phyloP scores from a whole-genome alignment of 2,113 vertebrate genomes.

The Cinclus cinclus region DNA sequence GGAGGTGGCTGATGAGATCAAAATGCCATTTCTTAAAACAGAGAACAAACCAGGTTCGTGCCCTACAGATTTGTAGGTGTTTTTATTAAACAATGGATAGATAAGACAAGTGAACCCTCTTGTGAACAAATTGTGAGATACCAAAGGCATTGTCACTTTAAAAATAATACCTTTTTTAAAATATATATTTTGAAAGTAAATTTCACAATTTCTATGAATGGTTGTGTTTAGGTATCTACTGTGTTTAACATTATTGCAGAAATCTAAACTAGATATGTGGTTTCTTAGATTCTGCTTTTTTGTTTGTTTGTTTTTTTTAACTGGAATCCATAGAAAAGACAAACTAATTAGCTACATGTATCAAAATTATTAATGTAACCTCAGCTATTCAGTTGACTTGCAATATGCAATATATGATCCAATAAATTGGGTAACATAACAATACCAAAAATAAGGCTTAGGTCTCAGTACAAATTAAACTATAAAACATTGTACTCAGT shows the following conservation, averaged over 20 bases:
- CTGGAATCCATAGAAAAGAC: slow-evolving; percentile 38
- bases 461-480: slow-evolving; percentile 66
- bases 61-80: not conserved
- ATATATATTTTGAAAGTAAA: not conserved
- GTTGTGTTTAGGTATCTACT: not conserved
- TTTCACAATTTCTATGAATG: not conserved
- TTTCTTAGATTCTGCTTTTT: not conserved
- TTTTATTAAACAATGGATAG: not conserved
- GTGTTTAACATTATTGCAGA: not conserved
- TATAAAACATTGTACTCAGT: slow-evolving; percentile 53
- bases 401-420: slow-evolving; percentile 57
- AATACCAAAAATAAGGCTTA: slow-evolving; percentile 51
- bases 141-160: not conserved
- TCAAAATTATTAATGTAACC: slow-evolving; percentile 70
- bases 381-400: slow-evolving; percentile 50
- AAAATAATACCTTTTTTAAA: not conserved
- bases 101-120: not conserved
- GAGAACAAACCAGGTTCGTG: not conserved
- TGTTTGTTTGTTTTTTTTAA: not conserved
- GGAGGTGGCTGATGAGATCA: not conserved
- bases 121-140: not conserved
- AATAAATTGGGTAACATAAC: slow-evolving; percentile 65
- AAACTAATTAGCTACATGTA: slow-evolving; percentile 70
- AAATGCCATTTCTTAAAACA: not conserved
- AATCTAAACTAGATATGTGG: slow-evolving; percentile 30